Evolutionary conservation across 2,888 invertebrate species (phyloP).

Genomic region (Cosmia pyralina): DNA sequence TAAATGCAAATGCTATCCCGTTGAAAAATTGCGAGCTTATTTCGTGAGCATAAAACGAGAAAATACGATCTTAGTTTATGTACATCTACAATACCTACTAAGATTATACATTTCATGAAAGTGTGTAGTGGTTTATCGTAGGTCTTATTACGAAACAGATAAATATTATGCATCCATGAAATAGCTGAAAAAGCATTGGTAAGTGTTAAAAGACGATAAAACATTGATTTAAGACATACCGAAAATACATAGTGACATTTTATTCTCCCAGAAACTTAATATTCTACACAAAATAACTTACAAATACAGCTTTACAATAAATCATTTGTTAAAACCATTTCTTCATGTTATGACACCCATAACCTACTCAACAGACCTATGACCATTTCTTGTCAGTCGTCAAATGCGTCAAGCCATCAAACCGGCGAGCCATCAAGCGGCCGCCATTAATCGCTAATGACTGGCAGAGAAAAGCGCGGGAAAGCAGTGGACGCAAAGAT

Average conservation of each 20-base stretch:
- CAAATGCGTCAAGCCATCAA: slow-evolving; percentile 47
- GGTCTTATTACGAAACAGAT: background rate
- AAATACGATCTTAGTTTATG: slow-evolving; percentile 24
- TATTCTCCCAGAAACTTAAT: slow-evolving; percentile 21
- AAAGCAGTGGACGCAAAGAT: slow-evolving; percentile 67
- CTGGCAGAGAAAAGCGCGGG: slow-evolving; percentile 75
- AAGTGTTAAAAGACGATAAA: slow-evolving; percentile 14
- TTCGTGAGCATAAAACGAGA: slow-evolving; percentile 21
- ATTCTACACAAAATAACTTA: slow-evolving; percentile 21
- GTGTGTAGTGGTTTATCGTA: background rate
- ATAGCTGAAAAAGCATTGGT: background rate
- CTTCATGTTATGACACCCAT: slow-evolving; percentile 27
- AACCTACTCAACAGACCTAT: slow-evolving; percentile 44
- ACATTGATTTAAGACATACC: slow-evolving; percentile 3
- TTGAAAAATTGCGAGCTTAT: slow-evolving; percentile 33
- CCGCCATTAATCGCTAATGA: slow-evolving; percentile 68
- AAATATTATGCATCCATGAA: slow-evolving; percentile 14
- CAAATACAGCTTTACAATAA: slow-evolving; percentile 29
- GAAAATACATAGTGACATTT: slow-evolving; percentile 17
- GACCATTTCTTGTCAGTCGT: slow-evolving; percentile 45
- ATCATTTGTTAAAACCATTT: slow-evolving; percentile 39
- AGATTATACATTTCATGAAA: slow-evolving; percentile 7
- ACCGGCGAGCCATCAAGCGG: slow-evolving; percentile 45
- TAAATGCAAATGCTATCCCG: slow-evolving; percentile 23
- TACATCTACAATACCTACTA: slow-evolving; percentile 5